Evolutionary conservation across 2,113 vertebrate genomes (phyloP).

Genomic region (Natator depressus): DNA sequence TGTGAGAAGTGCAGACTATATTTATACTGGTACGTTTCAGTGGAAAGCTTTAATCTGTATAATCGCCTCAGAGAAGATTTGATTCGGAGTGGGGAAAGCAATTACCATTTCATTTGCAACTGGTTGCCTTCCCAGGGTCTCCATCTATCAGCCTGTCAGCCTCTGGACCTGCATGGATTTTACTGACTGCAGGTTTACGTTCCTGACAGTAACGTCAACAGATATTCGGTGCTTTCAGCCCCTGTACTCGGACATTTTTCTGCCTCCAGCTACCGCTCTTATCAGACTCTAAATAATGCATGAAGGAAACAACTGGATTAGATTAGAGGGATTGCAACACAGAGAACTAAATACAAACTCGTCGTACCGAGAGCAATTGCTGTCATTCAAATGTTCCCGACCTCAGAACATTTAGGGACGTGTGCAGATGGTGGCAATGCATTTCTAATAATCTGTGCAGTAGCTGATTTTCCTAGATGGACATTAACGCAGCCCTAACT

Average conservation of each 20-base stretch:
- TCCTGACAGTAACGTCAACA: constrained; percentile 13
- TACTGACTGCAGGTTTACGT: not conserved
- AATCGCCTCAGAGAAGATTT: constrained; percentile 81
- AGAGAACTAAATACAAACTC: constrained; percentile 59
- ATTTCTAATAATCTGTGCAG: constrained; percentile 1
- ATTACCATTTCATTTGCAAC: constrained; percentile 81
- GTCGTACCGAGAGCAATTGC: constrained; percentile 4
- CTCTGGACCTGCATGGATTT: constrained; percentile 18
- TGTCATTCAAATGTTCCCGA: constrained; percentile 38
- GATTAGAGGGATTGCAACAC: constrained; percentile 78
- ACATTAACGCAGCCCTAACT: constrained; percentile 6
- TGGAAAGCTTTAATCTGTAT: constrained; percentile 78
- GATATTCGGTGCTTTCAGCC: constrained; percentile 12
- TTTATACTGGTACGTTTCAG: constrained; percentile 75
- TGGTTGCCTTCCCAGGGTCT: constrained; percentile 58
- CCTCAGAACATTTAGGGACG: not conserved
- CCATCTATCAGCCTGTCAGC: constrained; percentile 55
- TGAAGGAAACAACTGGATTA: constrained; percentile 77
- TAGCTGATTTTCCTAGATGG: constrained; percentile 35
- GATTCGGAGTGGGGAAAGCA: constrained; percentile 79
- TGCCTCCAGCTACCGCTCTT: constrained; percentile 55
- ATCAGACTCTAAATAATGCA: constrained; percentile 75
- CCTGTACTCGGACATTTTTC: not conserved
- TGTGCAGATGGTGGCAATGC: constrained; percentile 39
- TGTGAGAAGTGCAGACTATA: constrained; percentile 65